These are phyloP conservation scores for Oryctes rhinoceros DNA, from an alignment of 1,140 invertebrate genomes.

Conservation along the genomic window DNA sequence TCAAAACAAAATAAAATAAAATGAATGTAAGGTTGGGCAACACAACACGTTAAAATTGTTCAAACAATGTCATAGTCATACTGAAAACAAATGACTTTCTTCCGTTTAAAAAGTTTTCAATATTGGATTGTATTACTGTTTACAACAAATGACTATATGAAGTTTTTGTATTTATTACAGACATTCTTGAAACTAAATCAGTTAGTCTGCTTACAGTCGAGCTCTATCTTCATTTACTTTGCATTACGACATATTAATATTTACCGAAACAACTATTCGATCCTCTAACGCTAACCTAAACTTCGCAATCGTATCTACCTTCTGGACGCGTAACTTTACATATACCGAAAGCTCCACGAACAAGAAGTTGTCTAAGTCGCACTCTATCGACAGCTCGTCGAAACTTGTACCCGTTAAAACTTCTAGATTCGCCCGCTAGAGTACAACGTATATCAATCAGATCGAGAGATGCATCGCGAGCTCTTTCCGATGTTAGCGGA, in stretches of 20 bases:
- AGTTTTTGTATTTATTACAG: too few relatives aligned
- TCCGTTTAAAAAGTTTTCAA: too few relatives aligned
- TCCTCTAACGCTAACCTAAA: not conserved
- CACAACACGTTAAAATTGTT: too few relatives aligned
- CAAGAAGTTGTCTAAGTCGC: not conserved
- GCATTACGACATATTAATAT: not conserved
- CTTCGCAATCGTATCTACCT: not conserved
- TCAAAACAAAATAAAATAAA: too few relatives aligned
- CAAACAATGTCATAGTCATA: too few relatives aligned
- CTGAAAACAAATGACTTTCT: too few relatives aligned
- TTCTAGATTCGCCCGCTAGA: constrained; percentile 26
- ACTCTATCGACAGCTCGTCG: constrained; percentile 37
- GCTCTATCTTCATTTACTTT: too few relatives aligned
- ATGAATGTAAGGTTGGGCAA: too few relatives aligned
- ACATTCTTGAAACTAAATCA: too few relatives aligned
- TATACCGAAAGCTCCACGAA: constrained; percentile 9
- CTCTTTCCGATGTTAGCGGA: not conserved
- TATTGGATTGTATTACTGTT: too few relatives aligned
- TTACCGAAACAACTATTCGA: not conserved
- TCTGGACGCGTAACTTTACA: not conserved
- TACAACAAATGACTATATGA: too few relatives aligned
- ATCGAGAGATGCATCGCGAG: constrained; percentile 1
- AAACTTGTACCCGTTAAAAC: constrained; percentile 22
- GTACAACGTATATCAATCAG: constrained; percentile 32
- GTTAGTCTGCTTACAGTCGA: too few relatives aligned